These are phyloP conservation scores for Chrysodeixis includens DNA, from an alignment of 2,888 invertebrate species.

Conservation along the genomic window DNA sequence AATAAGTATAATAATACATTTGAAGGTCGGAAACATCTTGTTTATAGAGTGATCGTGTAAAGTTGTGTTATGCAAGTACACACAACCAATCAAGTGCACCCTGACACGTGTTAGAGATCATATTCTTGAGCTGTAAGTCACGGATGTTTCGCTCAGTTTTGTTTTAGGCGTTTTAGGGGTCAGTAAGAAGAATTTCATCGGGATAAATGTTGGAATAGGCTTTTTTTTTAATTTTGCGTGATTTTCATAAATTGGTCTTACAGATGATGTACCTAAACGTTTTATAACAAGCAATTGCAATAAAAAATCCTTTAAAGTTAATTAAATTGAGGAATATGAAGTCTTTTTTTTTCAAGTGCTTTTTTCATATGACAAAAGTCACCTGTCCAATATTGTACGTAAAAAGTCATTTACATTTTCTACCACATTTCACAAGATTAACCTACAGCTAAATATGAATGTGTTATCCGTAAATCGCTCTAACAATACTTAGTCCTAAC, in stretches of 20 bases:
- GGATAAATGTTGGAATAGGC: not conserved
- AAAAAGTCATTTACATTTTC: no score
- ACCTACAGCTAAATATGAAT: not conserved
- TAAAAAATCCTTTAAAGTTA: no score
- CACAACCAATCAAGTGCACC: conserved; percentile 64
- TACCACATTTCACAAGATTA: no score
- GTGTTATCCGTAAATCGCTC: not conserved
- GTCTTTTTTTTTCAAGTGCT: no score
- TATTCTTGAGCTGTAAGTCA: conserved; percentile 42
- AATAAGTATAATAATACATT: conserved; percentile 43
- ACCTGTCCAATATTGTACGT: no score
- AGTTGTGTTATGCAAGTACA: conserved; percentile 41
- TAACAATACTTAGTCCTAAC: not conserved
- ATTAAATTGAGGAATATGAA: no score
- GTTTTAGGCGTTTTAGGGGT: conserved; percentile 26
- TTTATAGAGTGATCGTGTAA: conserved; percentile 40
- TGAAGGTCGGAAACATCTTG: conserved; percentile 50
- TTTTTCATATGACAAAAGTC: no score
- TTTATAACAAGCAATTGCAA: no score
- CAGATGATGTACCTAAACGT: no score
- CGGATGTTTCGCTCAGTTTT: conserved; percentile 40
- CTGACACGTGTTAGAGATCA: conserved; percentile 61
- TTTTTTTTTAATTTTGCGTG: not conserved
- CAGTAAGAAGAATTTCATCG: conserved; percentile 1
- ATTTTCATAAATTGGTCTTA: no score